Evolutionary conservation across 2,888 invertebrate species (phyloP).

Genomic region (Nephrocerus scutellatus): DNA sequence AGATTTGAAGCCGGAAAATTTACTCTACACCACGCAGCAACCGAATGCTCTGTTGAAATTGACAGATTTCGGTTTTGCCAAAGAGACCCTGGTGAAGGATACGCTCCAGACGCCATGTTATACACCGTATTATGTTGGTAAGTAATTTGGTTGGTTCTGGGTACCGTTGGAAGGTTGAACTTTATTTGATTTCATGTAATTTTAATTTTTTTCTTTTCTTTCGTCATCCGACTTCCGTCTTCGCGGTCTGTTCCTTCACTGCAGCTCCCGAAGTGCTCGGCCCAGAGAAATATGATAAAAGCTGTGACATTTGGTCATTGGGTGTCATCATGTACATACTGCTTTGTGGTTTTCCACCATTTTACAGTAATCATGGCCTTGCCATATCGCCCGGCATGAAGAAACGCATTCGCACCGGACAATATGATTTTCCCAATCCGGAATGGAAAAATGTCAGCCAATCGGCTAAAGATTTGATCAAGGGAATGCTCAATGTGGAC

Average conservation of each 20-base stretch:
- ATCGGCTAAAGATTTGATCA: conserved; percentile 93
- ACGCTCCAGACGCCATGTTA: conserved; percentile 97
- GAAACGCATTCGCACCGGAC: conserved; percentile 76
- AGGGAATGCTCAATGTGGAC: conserved; percentile 89
- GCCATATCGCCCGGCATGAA: conserved; percentile 99
- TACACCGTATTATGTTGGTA: conserved; percentile 97
- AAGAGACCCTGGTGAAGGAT: conserved; percentile 78
- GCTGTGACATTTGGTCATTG: conserved; percentile 98
- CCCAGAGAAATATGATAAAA: conserved; percentile 96
- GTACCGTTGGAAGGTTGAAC: neutral
- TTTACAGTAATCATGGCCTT: conserved; percentile 94
- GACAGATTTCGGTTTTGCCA: conserved; percentile 99
- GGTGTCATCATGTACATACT: conserved; percentile 99
- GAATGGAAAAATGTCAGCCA: conserved; percentile 93
- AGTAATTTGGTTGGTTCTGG: no score
- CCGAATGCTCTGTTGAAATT: conserved; percentile 80
- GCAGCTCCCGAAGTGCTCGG: conserved; percentile 71
- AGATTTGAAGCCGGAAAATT: conserved; percentile 96
- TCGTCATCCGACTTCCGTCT: neutral
- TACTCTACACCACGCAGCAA: conserved; percentile 75
- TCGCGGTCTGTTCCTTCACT: conserved; percentile 4
- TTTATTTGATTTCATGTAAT: neutral
- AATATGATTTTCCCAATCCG: conserved; percentile 94
- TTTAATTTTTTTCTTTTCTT: neutral
- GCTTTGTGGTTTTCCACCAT: conserved; percentile 97